A percentile compares a stretch with the other conserved stretches of the same genome.
These are phyloP conservation scores for Scaptomyza polygonia DNA, from an alignment of 2,888 invertebrate genomes.

Conservation along the genomic window DNA sequence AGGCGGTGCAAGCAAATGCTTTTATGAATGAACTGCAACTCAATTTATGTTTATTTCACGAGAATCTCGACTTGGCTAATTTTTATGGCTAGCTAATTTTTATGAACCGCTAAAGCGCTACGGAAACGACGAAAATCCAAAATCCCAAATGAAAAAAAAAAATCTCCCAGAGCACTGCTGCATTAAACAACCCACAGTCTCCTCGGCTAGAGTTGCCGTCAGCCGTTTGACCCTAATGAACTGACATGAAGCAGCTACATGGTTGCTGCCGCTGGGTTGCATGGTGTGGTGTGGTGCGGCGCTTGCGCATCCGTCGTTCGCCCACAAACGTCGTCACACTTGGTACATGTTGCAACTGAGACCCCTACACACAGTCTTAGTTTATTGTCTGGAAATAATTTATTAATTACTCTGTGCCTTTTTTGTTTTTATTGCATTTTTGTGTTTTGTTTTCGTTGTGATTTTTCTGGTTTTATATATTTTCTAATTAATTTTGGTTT, in stretches of 20 bases:
- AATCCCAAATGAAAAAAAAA: conserved; percentile 19
- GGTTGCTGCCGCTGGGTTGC: conserved; percentile 5
- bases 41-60: conserved; percentile 61
- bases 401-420: conserved; percentile 70
- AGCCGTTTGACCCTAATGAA: conserved; percentile 72
- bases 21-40: conserved; percentile 75
- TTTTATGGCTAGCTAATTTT: conserved; percentile 76
- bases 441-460: conserved; percentile 14
- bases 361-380: conserved; percentile 40
- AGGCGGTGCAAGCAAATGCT: conserved; percentile 3
- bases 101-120: conserved; percentile 66
- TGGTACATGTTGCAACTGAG: conserved; percentile 62
- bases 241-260: conserved; percentile 60
- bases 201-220: conserved; percentile 46
- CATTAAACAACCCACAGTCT: conserved; percentile 33
- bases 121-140: conserved; percentile 33
- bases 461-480: conserved; percentile 25
- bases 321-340: conserved; percentile 34
- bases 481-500: conserved; percentile 58
- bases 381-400: conserved; percentile 80
- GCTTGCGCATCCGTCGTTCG: conserved; percentile 72
- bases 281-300: conserved; percentile 49
- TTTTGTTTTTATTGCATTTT: conserved; percentile 52
- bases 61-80: conserved; percentile 49
- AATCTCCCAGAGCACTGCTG: conserved; percentile 21